These are phyloP conservation scores for Drosophila virilis DNA, from an alignment of 1,140 invertebrate species.

Conservation along the genomic window DNA sequence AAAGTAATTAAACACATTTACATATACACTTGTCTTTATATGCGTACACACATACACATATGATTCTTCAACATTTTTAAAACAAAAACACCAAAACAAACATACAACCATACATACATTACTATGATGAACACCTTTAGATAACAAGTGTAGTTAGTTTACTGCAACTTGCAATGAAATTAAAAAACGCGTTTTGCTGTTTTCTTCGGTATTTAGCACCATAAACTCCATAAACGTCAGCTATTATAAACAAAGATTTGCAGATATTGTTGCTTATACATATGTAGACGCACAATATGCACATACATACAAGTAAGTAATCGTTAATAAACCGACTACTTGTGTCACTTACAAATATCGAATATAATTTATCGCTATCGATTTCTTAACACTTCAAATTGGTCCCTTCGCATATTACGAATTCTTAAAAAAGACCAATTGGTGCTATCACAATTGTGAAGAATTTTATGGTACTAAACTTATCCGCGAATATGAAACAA, in stretches of 20 bases:
- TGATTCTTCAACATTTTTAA: constrained; percentile 46
- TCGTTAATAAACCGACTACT: constrained; percentile 45
- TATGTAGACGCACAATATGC: constrained; percentile 45
- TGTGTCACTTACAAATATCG: constrained; percentile 40
- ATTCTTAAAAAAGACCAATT: background rate
- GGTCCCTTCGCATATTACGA: background rate
- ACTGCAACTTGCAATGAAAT: constrained; percentile 30
- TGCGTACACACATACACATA: constrained; percentile 43
- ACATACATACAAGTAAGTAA: constrained; percentile 36
- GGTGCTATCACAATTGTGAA: background rate
- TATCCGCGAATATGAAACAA: no score
- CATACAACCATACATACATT: constrained; percentile 62
- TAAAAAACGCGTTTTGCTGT: constrained; percentile 36
- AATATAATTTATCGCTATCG: constrained; percentile 35
- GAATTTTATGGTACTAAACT: no score
- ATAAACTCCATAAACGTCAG: constrained; percentile 70
- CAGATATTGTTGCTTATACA: constrained; percentile 76
- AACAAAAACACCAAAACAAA: constrained; percentile 70
- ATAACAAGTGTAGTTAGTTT: constrained; percentile 26
- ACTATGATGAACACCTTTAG: constrained; percentile 41
- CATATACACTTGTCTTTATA: constrained; percentile 20
- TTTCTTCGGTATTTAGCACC: constrained; percentile 61
- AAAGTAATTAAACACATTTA: constrained; percentile 57
- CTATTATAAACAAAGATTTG: constrained; percentile 78
- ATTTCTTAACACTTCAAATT: constrained; percentile 1